These are phyloP conservation scores for Acomys russatus DNA, from an alignment of 2,797 vertebrate genomes.

Conservation along the genomic window DNA sequence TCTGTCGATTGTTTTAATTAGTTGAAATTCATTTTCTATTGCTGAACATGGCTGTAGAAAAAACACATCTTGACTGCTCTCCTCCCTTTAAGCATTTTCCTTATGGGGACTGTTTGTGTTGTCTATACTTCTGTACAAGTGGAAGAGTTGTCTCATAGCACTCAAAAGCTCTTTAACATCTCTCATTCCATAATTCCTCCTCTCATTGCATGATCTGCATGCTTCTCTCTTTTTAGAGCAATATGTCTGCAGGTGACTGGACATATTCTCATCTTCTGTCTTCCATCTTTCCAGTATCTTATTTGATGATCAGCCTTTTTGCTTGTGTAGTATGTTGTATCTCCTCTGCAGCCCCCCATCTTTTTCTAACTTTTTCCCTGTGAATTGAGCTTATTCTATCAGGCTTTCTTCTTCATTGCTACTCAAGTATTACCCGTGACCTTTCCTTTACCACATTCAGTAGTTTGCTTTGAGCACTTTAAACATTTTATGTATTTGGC, in stretches of 20 bases:
- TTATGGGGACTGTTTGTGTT: slow-evolving; percentile 14
- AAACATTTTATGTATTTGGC: neutral
- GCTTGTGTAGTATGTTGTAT: neutral
- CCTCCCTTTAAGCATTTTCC: neutral
- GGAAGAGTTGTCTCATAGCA: slow-evolving; percentile 8
- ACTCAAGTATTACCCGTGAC: neutral
- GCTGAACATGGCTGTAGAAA: neutral
- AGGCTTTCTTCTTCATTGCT: neutral
- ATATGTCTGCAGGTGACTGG: neutral
- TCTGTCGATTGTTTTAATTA: neutral
- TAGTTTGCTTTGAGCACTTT: slow-evolving; percentile 6
- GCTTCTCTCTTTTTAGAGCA: neutral
- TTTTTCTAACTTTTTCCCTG: neutral
- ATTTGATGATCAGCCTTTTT: slow-evolving; percentile 1
- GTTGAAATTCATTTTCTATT: slow-evolving; percentile 23
- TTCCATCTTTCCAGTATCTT: neutral
- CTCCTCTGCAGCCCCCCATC: neutral
- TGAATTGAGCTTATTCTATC: neutral
- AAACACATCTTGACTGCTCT: neutral
- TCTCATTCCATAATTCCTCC: neutral
- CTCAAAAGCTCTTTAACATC: neutral
- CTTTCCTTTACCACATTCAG: neutral
- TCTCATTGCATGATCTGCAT: slow-evolving; percentile 33
- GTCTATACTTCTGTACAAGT: neutral
- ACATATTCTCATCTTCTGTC: neutral